Conservation (phyloP, 1,140 invertebrate species). For the Aethina tumida region DNA sequence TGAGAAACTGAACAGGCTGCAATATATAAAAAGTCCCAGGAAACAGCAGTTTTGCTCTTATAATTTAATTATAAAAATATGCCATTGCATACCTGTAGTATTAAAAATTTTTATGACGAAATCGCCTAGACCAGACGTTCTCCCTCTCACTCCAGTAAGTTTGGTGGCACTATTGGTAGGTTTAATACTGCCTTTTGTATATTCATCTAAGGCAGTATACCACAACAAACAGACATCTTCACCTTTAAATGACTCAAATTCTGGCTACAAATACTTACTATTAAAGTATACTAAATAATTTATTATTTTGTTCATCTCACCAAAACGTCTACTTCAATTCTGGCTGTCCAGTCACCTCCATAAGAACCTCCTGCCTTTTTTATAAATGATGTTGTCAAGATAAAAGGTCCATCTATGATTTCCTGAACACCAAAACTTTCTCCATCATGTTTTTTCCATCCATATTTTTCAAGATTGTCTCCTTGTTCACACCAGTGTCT, state of each 20-base stretch:
- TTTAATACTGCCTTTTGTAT: conserved; percentile 49
- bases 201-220: conserved; percentile 67
- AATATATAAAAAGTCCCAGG: too few relatives aligned
- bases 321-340: conserved; percentile 60
- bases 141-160: conserved; percentile 60
- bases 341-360: conserved; percentile 89
- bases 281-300: neutral
- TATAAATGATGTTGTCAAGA: conserved; percentile 79
- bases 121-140: conserved; percentile 67
- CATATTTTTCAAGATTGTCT: conserved; percentile 69
- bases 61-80: neutral
- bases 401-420: conserved; percentile 70
- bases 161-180: conserved; percentile 45
- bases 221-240: conserved; percentile 62
- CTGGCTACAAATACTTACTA: conserved; percentile 19
- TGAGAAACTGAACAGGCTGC: too few relatives aligned
- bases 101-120: conserved; percentile 51
- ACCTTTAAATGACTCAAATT: conserved; percentile 31
- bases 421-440: conserved; percentile 84
- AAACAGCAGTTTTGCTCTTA: neutral
- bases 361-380: conserved; percentile 67
- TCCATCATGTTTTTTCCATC: conserved; percentile 91
- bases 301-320: too few relatives aligned
- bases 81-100: conserved; percentile 21
- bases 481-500: conserved; percentile 92